phyloP scores from a whole-genome alignment of 2,888 invertebrate genomes.

The Leucophora obtusa region DNA sequence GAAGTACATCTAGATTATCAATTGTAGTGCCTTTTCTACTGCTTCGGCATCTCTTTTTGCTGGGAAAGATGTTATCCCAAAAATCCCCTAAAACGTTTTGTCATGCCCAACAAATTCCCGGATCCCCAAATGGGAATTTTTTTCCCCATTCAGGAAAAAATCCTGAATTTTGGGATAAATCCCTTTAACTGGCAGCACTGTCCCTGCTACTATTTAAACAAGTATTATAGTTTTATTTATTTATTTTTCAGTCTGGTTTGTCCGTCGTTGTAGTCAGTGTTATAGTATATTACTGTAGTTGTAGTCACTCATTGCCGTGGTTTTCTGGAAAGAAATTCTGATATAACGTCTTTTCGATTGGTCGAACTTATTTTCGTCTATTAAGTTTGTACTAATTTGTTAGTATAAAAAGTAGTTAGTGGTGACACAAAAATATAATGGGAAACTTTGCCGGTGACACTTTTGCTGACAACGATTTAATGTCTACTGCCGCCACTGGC shows the following conservation, averaged over 20 bases:
- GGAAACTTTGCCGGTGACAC: conserved; percentile 67
- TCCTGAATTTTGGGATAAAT: too few species aligned
- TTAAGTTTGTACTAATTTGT: not conserved
- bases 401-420: conserved; percentile 51
- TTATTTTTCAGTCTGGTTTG: conserved; percentile 8
- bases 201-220: conserved; percentile 21
- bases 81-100: too few species aligned
- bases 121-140: too few species aligned
- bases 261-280: conserved; percentile 7
- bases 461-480: conserved; percentile 56
- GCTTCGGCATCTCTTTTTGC: too few species aligned
- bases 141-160: too few species aligned
- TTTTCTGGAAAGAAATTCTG: conserved; percentile 26
- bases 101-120: too few species aligned
- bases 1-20: too few species aligned
- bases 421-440: conserved; percentile 67
- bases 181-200: too few species aligned
- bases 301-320: conserved; percentile 25
- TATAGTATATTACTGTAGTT: not conserved
- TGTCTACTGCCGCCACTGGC: conserved; percentile 18
- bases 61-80: too few species aligned
- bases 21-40: too few species aligned
- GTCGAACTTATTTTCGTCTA: not conserved
- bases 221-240: not conserved
- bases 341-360: conserved; percentile 4